A percentile compares a stretch with the other conserved stretches of the same genome.
Evolutionary conservation across 2,113 vertebrate species (phyloP).

Genomic region (Cynoglossus semilaevis): DNA sequence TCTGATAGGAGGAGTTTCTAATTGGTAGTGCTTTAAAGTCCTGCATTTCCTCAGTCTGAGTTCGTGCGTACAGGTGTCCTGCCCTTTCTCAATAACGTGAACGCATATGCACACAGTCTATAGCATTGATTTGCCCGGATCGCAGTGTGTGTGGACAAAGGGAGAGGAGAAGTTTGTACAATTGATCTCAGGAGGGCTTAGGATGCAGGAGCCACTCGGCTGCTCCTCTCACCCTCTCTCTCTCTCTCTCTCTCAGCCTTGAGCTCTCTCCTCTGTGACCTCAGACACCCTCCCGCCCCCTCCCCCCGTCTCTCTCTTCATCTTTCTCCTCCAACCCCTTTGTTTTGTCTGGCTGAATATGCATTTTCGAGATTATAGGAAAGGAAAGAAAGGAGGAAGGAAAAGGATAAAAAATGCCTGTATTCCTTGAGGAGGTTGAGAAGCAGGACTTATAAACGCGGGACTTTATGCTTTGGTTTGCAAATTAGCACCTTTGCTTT

Average conservation of each 20-base stretch:
- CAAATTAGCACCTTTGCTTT: constrained; percentile 39
- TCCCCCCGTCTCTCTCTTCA: constrained; percentile 4
- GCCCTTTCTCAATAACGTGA: constrained; percentile 23
- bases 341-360: constrained; percentile 55
- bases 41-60: constrained; percentile 11
- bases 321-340: constrained; percentile 2
- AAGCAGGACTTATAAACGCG: constrained; percentile 40
- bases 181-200: constrained; percentile 73
- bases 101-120: constrained; percentile 25
- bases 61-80: constrained; percentile 33
- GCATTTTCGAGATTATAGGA: constrained; percentile 63
- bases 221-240: constrained; percentile 16
- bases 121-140: constrained; percentile 65
- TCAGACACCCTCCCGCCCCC: constrained; percentile 1
- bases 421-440: constrained; percentile 51
- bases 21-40: neutral
- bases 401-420: constrained; percentile 34
- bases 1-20: too few relatives aligned
- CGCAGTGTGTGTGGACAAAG: constrained; percentile 56
- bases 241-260: constrained; percentile 3
- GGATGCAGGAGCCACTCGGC: constrained; percentile 49
- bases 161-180: constrained; percentile 75
- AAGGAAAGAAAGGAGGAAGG: constrained; percentile 21
- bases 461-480: constrained; percentile 46
- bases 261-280: constrained; percentile 6